phyloP scores from a whole-genome alignment of 2,888 invertebrate species.

The Dorcus hopei region DNA sequence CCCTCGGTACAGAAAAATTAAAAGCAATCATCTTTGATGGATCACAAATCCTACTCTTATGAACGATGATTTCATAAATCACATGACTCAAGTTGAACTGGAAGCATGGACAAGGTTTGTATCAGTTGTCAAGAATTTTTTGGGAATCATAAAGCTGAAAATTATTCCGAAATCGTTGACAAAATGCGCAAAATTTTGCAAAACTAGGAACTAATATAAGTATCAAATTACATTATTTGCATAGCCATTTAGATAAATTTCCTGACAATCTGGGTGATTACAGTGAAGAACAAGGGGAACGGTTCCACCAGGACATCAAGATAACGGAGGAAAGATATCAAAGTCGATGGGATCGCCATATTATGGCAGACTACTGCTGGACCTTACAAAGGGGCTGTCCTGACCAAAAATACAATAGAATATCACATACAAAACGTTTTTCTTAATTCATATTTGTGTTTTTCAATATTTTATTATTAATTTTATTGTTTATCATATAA shows the following conservation, averaged over 20 bases:
- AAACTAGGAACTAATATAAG: background rate
- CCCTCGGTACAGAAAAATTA: background rate
- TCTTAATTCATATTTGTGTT: too few relatives aligned
- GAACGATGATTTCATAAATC: conserved; percentile 1
- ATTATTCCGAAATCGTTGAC: background rate
- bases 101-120: background rate
- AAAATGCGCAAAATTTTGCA: background rate
- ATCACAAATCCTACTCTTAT: background rate
- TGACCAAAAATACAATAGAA: too few relatives aligned
- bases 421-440: background rate
- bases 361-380: too few relatives aligned
- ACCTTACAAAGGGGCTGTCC: too few relatives aligned
- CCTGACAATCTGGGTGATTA: background rate
- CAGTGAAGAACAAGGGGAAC: background rate
- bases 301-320: conserved; percentile 1
- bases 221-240: background rate
- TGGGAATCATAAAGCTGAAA: conserved; percentile 1
- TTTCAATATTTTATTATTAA: too few relatives aligned
- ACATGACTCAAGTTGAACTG: background rate
- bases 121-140: background rate
- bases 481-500: too few relatives aligned
- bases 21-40: background rate
- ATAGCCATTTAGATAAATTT: background rate
- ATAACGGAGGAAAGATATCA: background rate
- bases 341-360: background rate